phyloP scores from a whole-genome alignment of 2,797 vertebrate species.

The Melanotaenia trifasciata region DNA sequence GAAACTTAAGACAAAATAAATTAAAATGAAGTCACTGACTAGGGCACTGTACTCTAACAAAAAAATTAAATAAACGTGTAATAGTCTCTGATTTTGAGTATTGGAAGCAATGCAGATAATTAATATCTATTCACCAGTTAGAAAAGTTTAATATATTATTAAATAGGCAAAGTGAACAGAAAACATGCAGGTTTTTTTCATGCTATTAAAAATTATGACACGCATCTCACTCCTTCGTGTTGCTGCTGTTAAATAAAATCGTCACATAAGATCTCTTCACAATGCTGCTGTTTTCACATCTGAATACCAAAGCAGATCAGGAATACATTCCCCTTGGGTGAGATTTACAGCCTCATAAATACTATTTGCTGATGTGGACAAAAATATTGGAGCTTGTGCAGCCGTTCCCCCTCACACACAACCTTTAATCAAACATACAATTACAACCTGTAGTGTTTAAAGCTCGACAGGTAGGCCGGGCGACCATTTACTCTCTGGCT shows the following conservation, averaged over 20 bases:
- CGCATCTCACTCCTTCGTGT: not conserved
- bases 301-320: slow-evolving; percentile 29
- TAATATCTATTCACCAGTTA: too few relatives aligned
- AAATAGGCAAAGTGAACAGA: not conserved
- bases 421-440: slow-evolving; percentile 66
- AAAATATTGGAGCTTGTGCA: slow-evolving; percentile 31
- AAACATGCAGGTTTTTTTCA: not conserved
- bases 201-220: not conserved
- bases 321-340: slow-evolving; percentile 15
- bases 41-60: too few relatives aligned
- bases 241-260: not conserved
- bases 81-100: too few relatives aligned
- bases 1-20: not conserved
- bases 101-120: too few relatives aligned
- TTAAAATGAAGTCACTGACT: not conserved
- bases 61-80: too few relatives aligned
- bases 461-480: slow-evolving; percentile 32
- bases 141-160: not conserved
- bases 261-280: not conserved
- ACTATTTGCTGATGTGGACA: slow-evolving; percentile 45
- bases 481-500: slow-evolving; percentile 14
- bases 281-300: slow-evolving; percentile 23
- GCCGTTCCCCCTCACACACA: slow-evolving; percentile 31
- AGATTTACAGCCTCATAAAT: slow-evolving; percentile 57
- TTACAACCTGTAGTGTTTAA: slow-evolving; percentile 46